These are phyloP conservation scores for Amblyornis subalaris DNA, from an alignment of 2,113 vertebrate species.

Conservation along the genomic window DNA sequence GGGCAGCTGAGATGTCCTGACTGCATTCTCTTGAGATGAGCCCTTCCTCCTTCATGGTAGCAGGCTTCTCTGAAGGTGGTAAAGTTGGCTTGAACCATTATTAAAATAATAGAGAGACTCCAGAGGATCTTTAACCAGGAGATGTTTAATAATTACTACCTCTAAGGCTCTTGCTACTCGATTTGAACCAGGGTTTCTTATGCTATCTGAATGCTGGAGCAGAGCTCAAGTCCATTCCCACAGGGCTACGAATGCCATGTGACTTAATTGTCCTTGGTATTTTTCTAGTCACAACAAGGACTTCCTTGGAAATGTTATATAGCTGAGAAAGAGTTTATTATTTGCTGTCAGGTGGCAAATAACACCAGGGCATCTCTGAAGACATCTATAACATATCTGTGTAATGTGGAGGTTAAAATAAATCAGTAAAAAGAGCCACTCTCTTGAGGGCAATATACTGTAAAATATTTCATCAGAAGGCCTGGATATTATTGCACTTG, in stretches of 20 bases:
- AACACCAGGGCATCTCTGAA: constrained; percentile 42
- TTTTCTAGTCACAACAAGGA: background rate
- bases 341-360: constrained; percentile 43
- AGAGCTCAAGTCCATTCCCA: background rate
- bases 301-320: constrained; percentile 42
- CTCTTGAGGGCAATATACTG: constrained; percentile 48
- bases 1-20: background rate
- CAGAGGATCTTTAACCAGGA: constrained; percentile 6
- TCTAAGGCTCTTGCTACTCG: constrained; percentile 19
- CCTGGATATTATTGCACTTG: constrained; percentile 44
- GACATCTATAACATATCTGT: constrained; percentile 1
- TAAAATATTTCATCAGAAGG: constrained; percentile 63
- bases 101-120: constrained; percentile 38
- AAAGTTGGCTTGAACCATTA: constrained; percentile 8
- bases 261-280: constrained; percentile 33
- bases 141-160: constrained; percentile 46
- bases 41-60: background rate
- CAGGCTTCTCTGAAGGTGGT: background rate
- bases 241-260: background rate
- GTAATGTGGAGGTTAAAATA: constrained; percentile 56
- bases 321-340: constrained; percentile 53
- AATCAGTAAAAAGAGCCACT: constrained; percentile 49
- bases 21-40: background rate
- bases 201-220: background rate
- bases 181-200: constrained; percentile 24